phyloP scores from a whole-genome alignment of 2,113 vertebrate species.

The Monarcha castaneiventris region DNA sequence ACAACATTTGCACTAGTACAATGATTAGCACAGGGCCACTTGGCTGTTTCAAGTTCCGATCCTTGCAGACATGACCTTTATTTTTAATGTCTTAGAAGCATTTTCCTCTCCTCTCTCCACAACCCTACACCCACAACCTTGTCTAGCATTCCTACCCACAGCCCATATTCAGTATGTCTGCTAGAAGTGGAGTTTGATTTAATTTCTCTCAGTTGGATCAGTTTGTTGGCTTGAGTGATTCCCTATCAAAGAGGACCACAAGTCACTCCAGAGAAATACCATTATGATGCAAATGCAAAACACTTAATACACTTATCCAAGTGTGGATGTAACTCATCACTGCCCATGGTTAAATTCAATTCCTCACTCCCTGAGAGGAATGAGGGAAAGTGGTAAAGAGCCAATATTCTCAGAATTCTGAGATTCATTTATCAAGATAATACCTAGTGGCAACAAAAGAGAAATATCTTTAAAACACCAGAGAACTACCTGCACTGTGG shows the following conservation, averaged over 20 bases:
- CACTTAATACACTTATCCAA: neutral
- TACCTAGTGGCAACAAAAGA: neutral
- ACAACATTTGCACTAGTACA: neutral
- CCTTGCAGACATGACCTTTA: neutral
- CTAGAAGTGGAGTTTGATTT: neutral
- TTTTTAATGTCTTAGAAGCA: neutral
- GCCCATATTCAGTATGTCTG: neutral
- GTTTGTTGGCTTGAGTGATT: neutral
- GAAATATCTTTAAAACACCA: neutral
- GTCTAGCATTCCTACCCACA: neutral
- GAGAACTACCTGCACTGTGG: neutral
- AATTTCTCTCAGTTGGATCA: neutral
- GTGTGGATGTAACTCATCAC: neutral
- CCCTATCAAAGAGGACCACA: neutral
- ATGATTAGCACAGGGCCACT: neutral
- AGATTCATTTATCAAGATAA: neutral
- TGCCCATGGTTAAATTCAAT: neutral
- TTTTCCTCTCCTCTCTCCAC: neutral
- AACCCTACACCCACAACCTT: neutral
- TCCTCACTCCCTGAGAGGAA: neutral
- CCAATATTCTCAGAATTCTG: neutral
- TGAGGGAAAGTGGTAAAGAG: neutral
- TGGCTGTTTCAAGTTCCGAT: neutral
- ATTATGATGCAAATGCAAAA: neutral
- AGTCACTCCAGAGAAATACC: neutral